Evolutionary conservation across 1,140 invertebrate genomes (phyloP).

Genomic region (Drosophila simulans): DNA sequence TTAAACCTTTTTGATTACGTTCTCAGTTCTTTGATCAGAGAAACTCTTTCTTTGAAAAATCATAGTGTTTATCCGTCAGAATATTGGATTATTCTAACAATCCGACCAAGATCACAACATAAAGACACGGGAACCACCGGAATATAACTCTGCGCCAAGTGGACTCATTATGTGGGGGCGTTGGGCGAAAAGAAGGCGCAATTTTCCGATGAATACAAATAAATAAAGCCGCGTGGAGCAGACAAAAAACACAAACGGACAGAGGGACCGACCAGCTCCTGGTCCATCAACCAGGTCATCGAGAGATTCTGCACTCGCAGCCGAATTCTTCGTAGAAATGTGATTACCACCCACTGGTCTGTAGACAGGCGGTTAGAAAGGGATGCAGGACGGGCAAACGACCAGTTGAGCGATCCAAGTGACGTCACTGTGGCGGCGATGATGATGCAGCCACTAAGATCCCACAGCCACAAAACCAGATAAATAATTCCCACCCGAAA

Average conservation of each 20-base stretch:
- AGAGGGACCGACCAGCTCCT: neutral
- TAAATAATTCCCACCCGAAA: slow-evolving; percentile 16
- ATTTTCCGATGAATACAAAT: slow-evolving; percentile 72
- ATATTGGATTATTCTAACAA: neutral
- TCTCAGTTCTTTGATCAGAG: no score
- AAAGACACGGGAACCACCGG: slow-evolving; percentile 27
- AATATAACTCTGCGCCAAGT: slow-evolving; percentile 18
- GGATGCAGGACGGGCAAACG: neutral
- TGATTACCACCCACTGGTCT: slow-evolving; percentile 53
- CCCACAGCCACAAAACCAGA: slow-evolving; percentile 8
- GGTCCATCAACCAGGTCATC: slow-evolving; percentile 54
- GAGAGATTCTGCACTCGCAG: slow-evolving; percentile 57
- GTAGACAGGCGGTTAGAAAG: neutral
- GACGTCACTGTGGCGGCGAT: slow-evolving; percentile 40
- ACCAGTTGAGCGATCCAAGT: slow-evolving; percentile 37
- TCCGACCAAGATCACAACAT: slow-evolving; percentile 6
- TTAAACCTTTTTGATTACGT: no score
- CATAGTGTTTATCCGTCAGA: slow-evolving; percentile 21
- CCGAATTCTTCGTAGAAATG: slow-evolving; percentile 17
- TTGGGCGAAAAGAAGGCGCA: slow-evolving; percentile 62
- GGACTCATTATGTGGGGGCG: slow-evolving; percentile 34
- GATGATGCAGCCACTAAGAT: slow-evolving; percentile 30
- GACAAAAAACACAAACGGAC: slow-evolving; percentile 33
- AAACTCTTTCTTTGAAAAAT: slow-evolving; percentile 1
- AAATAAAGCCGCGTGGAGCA: slow-evolving; percentile 57